Conservation (phyloP, 2,888 invertebrate species). For the Limulus polyphemus region DNA sequence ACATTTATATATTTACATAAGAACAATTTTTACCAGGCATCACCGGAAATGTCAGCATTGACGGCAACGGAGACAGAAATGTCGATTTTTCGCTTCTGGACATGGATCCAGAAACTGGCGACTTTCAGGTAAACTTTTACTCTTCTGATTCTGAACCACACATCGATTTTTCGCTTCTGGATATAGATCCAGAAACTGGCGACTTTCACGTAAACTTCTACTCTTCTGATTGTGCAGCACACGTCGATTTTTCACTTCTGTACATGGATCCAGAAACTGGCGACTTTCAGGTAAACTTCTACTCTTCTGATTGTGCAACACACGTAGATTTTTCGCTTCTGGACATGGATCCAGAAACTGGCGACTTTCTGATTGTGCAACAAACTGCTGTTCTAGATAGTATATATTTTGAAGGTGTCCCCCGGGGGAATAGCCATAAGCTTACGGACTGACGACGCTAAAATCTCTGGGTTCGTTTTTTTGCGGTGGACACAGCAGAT, state of each 20-base stretch:
- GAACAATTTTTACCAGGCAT: conserved; percentile 49
- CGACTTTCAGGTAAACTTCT: conserved; percentile 49
- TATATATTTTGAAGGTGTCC: too few relatives aligned
- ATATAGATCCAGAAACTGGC: conserved; percentile 68
- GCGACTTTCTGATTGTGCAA: conserved; percentile 53
- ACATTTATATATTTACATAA: too few relatives aligned
- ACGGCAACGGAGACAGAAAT: conserved; percentile 84
- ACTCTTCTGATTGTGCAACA: conserved; percentile 62
- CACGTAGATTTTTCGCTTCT: conserved; percentile 86
- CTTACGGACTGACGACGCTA: too few relatives aligned
- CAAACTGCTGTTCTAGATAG: too few relatives aligned
- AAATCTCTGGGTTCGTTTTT: too few relatives aligned
- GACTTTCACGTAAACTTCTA: conserved; percentile 69
- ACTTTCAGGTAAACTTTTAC: conserved; percentile 48
- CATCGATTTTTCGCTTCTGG: conserved; percentile 82
- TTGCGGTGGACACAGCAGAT: too few relatives aligned
- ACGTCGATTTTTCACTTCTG: conserved; percentile 82
- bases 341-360: conserved; percentile 70
- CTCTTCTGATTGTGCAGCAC: conserved; percentile 89
- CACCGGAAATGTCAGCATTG: conserved; percentile 82
- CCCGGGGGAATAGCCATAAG: too few relatives aligned
- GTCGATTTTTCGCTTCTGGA: conserved; percentile 88
- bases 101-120: conserved; percentile 65
- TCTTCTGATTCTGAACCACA: conserved; percentile 69
- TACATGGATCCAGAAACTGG: conserved; percentile 73